Base-by-base conservation (phyloP, 2,888 invertebrate genomes). In the Clivina fossor region DNA sequence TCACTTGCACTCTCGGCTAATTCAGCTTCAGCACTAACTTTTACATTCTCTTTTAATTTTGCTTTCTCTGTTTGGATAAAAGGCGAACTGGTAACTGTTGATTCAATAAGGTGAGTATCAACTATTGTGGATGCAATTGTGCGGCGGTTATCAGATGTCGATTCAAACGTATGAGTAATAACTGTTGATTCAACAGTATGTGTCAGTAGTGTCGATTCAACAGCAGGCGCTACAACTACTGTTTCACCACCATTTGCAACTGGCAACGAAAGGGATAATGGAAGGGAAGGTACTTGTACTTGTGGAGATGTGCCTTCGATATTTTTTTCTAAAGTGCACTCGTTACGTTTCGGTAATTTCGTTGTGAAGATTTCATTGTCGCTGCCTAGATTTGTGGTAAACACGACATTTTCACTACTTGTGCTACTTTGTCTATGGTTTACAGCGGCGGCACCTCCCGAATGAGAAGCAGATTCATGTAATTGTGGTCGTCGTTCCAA, bases 361-460 rank as follows among this genome's bases (percentile, higher is more conserved):
- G 73, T 74, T 9, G 82, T 80, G 68, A 86, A 86, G 38, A 86
- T 77, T 70, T 84, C 85, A 64, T 86, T 85, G 66, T 80, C 78
- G 65, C 83, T 85, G 22, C 85, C 86, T 37, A 86, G 74, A 61
- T 83, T 80, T 5, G 86, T 86, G 51, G 82, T 81, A 68, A 86
- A 86, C 48, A 84, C 75, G 40, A 86, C 71, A 40, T 83, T 71
- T 62, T 74, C 71, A 57, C 72, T 72, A 63, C 70, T 72, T 3
- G 71, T 73, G 62, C 73, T 73, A 60, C 67, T 72, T 58, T 74
- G 73, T 58, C 72, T 66, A 61, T 61, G 57, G 49, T 46, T 60
- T 53, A 51, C 56, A 57, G 24, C 44, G 44, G 54, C 60, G 13
- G 30, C 44, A 50, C 57, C 60, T 57, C 22, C 20, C 33, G 20